These are phyloP conservation scores for Periplaneta americana DNA, from an alignment of 1,140 invertebrate genomes.

Conservation along the genomic window DNA sequence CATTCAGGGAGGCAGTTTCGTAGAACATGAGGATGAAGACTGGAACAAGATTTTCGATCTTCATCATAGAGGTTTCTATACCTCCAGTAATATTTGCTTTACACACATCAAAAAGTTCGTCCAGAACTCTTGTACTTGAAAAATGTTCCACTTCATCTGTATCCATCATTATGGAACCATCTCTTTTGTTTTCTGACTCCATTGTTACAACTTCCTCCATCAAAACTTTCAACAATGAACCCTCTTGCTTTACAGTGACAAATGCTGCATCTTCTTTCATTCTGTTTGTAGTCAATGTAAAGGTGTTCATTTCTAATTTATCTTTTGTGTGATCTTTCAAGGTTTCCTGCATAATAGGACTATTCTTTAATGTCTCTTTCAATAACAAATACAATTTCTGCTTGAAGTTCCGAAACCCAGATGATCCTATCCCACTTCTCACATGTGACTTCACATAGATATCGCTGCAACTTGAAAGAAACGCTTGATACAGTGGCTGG, in stretches of 20 bases:
- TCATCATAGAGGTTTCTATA: background rate
- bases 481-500: conserved; percentile 42
- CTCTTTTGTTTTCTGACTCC: background rate
- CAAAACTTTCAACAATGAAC: background rate
- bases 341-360: background rate
- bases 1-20: conserved; percentile 3
- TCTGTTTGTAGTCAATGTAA: background rate
- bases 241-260: background rate
- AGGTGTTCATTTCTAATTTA: background rate
- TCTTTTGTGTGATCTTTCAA: background rate
- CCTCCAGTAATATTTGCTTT: background rate
- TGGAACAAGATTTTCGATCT: background rate
- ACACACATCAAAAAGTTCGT: background rate
- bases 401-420: background rate
- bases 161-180: background rate
- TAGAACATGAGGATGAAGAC: conserved; percentile 10
- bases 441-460: conserved; percentile 56
- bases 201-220: background rate
- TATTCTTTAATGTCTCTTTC: background rate
- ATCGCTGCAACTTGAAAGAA: conserved; percentile 54
- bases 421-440: background rate
- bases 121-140: background rate
- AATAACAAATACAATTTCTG: background rate
- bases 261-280: background rate
- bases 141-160: background rate